phyloP scores from a whole-genome alignment of 2,888 invertebrate genomes.

The Chirona hameri region DNA sequence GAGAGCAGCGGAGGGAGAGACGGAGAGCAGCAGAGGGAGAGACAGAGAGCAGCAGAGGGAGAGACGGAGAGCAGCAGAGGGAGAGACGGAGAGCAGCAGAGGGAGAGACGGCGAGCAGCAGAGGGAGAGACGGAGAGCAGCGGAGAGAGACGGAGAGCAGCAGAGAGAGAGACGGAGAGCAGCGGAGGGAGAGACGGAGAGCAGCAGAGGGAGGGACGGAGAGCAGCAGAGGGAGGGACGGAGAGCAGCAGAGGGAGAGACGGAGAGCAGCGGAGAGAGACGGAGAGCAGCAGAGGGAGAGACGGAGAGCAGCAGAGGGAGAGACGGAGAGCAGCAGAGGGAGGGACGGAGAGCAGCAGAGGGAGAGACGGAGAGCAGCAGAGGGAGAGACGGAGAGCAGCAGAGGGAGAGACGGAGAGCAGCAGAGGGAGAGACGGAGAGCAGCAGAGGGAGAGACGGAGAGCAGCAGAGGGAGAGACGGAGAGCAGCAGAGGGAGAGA shows the following conservation, averaged over 20 bases:
- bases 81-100: no score
- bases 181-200: background rate
- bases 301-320: background rate
- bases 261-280: background rate
- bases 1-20: no score
- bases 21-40: no score
- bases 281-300: background rate
- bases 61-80: no score
- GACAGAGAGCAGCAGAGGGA: no score
- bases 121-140: no score
- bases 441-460: no score
- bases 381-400: conserved; percentile 29
- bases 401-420: background rate
- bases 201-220: background rate
- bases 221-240: background rate
- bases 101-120: no score
- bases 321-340: background rate
- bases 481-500: background rate
- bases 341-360: background rate
- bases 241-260: background rate
- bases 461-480: background rate
- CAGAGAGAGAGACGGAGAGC: background rate
- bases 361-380: conserved; percentile 27
- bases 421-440: background rate
- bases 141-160: no score